Percentiles rank a stretch among this genome's conserved stretches.
Conservation (phyloP, 2,888 invertebrate genomes). For the Leucophora obtusa region DNA sequence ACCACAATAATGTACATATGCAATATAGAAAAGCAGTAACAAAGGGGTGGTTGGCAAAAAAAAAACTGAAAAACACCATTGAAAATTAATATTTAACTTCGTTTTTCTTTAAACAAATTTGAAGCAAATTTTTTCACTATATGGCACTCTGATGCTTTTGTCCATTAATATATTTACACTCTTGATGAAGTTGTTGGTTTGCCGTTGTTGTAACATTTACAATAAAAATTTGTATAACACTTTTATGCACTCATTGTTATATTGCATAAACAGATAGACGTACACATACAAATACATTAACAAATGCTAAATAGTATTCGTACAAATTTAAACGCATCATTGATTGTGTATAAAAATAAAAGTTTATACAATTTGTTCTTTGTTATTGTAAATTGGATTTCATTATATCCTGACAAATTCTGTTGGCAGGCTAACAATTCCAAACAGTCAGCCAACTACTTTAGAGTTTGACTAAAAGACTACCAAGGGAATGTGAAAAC, state of each 20-base stretch:
- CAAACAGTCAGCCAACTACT: not conserved
- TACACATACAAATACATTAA: not conserved
- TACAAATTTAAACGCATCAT: slow-evolving; percentile 38
- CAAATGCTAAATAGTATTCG: not conserved
- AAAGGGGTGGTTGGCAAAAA: not conserved
- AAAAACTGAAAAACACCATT: not conserved
- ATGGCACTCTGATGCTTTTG: not conserved
- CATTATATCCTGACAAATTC: slow-evolving; percentile 46
- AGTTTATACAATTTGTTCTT: slow-evolving; percentile 59
- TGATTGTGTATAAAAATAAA: slow-evolving; percentile 22
- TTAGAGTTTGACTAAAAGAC: not conserved
- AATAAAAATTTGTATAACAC: slow-evolving; percentile 34
- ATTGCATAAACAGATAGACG: too few relatives aligned
- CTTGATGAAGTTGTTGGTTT: slow-evolving; percentile 30
- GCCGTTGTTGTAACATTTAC: slow-evolving; percentile 19
- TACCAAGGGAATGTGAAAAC: not conserved
- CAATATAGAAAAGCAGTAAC: not conserved
- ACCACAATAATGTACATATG: slow-evolving; percentile 15
- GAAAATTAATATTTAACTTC: not conserved
- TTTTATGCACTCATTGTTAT: slow-evolving; percentile 23
- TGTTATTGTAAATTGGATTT: slow-evolving; percentile 65
- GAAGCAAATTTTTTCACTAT: not conserved
- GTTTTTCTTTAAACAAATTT: slow-evolving; percentile 13
- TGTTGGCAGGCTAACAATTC: slow-evolving; percentile 5
- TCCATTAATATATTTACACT: slow-evolving; percentile 18